phyloP scores from a whole-genome alignment of 2,888 invertebrate genomes.

The Agonopterix arenella region DNA sequence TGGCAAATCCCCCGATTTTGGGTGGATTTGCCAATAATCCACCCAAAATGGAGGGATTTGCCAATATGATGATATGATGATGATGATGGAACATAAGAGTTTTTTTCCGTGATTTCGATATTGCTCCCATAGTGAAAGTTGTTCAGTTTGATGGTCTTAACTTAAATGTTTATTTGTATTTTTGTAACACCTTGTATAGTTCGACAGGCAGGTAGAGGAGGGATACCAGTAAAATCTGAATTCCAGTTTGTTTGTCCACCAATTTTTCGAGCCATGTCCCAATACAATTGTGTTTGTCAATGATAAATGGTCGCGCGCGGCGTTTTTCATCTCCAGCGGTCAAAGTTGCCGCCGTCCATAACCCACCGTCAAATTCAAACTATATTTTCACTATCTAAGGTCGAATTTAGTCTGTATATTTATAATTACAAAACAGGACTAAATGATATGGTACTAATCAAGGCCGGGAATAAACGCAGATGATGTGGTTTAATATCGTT shows the following conservation, averaged over 20 bases:
- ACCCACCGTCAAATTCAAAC: slow-evolving; percentile 27
- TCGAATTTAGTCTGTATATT: slow-evolving; percentile 24
- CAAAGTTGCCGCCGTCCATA: slow-evolving; percentile 59
- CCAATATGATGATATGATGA: no score
- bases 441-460: slow-evolving; percentile 77
- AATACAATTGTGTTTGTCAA: slow-evolving; percentile 76
- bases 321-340: slow-evolving; percentile 66
- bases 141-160: no score
- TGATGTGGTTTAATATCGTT: slow-evolving; percentile 73
- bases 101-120: no score
- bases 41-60: no score
- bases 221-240: slow-evolving; percentile 45
- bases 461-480: slow-evolving; percentile 70
- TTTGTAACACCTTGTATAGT: no score
- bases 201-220: slow-evolving; percentile 15
- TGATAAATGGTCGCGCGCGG: slow-evolving; percentile 74
- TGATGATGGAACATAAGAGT: no score
- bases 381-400: slow-evolving; percentile 22
- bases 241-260: slow-evolving; percentile 68
- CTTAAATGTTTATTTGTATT: no score
- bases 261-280: slow-evolving; percentile 65
- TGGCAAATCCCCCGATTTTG: no score
- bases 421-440: slow-evolving; percentile 72
- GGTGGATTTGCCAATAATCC: no score
- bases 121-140: no score